These are phyloP conservation scores for Bubo bubo DNA, from an alignment of 2,113 vertebrate genomes.

Conservation along the genomic window DNA sequence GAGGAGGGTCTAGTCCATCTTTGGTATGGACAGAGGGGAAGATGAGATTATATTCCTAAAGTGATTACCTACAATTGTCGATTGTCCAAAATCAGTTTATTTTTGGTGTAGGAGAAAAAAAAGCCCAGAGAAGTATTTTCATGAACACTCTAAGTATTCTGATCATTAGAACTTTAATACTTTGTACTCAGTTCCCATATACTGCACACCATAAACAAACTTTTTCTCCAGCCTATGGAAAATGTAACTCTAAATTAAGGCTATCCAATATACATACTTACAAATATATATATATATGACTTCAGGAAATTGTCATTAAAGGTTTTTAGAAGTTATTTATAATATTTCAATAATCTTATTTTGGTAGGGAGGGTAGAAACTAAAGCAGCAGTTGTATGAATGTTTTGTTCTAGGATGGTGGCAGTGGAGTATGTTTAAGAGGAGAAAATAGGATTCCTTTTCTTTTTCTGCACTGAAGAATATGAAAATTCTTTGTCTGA, in stretches of 20 bases:
- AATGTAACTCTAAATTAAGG: neutral
- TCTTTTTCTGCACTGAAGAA: neutral
- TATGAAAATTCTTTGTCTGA: neutral
- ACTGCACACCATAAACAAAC: neutral
- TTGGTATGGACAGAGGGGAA: neutral
- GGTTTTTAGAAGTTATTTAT: neutral
- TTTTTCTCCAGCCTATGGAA: neutral
- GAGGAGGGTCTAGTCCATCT: neutral
- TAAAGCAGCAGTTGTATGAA: neutral
- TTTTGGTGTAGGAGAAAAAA: neutral
- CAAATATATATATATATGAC: neutral
- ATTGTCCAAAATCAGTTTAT: neutral
- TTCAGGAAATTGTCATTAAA: neutral
- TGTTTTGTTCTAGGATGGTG: neutral
- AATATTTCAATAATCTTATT: neutral
- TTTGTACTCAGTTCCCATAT: neutral
- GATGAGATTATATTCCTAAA: neutral
- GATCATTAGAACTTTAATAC: neutral
- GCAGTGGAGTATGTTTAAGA: neutral
- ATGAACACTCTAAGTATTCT: neutral
- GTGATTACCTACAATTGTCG: neutral
- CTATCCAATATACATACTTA: neutral
- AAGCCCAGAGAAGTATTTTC: neutral
- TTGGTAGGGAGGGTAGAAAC: neutral
- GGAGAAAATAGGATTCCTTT: neutral